phyloP scores from a whole-genome alignment of 2,888 invertebrate genomes.

The Standfussiana lucernea region DNA sequence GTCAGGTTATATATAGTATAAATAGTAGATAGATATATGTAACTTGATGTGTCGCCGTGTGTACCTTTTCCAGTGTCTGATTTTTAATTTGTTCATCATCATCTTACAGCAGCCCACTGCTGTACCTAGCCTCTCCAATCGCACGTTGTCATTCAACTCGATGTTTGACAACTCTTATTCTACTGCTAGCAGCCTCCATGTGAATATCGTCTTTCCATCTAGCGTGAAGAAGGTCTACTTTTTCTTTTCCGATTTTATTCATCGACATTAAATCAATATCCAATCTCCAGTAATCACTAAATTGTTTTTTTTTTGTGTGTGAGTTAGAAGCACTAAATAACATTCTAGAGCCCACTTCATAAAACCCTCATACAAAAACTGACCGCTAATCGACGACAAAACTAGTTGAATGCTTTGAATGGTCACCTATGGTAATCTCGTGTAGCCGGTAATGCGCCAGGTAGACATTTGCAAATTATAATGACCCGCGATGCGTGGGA shows the following conservation, averaged over 20 bases:
- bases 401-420: constrained; percentile 29
- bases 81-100: background rate
- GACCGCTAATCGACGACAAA: background rate
- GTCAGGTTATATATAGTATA: too few relatives aligned
- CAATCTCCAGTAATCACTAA: background rate
- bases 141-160: background rate
- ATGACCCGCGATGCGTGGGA: constrained; percentile 63
- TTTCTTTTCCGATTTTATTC: background rate
- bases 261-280: background rate
- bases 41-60: too few relatives aligned
- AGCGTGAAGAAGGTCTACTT: background rate
- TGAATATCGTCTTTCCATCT: background rate
- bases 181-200: background rate
- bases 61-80: background rate
- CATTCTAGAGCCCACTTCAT: background rate
- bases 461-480: constrained; percentile 54
- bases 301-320: too few relatives aligned
- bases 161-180: background rate
- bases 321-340: too few relatives aligned
- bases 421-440: constrained; percentile 10
- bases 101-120: background rate
- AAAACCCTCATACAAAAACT: constrained; percentile 4
- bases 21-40: too few relatives aligned
- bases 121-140: background rate
- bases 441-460: constrained; percentile 39